Percentiles rank a stretch among this genome's conserved stretches.
Evolutionary conservation across 2,797 vertebrate genomes (phyloP).

Genomic region (Pseudocheirus occidentalis): DNA sequence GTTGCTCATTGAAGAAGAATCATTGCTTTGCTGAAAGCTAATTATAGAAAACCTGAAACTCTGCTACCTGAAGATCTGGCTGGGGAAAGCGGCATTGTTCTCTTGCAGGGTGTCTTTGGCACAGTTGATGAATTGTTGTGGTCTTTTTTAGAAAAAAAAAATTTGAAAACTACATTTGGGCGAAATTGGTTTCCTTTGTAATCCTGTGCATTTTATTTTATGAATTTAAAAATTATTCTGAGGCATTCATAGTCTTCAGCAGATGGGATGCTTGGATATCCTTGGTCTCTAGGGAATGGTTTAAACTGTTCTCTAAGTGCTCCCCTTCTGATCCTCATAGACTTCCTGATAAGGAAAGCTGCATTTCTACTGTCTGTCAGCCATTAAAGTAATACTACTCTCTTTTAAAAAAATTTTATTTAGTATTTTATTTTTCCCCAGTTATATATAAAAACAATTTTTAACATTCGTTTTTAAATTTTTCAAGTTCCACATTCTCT

Average conservation of each 20-base stretch:
- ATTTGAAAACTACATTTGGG: background rate
- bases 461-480: no score
- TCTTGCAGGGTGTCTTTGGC: background rate
- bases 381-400: background rate
- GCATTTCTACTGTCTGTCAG: background rate
- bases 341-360: background rate
- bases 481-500: no score
- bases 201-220: background rate
- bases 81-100: background rate
- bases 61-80: background rate
- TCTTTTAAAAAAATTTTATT: background rate
- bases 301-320: background rate
- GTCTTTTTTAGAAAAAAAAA: no score
- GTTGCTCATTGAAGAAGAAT: background rate
- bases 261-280: background rate
- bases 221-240: background rate
- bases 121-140: background rate
- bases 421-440: no score
- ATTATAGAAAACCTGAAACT: background rate
- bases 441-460: no score
- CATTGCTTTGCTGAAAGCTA: background rate
- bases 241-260: background rate
- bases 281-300: background rate
- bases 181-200: background rate
- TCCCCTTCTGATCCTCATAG: background rate